Percentiles rank a stretch among this genome's conserved stretches.
Conservation (phyloP, 2,797 vertebrate species). For the Bradypodion ventrale region DNA sequence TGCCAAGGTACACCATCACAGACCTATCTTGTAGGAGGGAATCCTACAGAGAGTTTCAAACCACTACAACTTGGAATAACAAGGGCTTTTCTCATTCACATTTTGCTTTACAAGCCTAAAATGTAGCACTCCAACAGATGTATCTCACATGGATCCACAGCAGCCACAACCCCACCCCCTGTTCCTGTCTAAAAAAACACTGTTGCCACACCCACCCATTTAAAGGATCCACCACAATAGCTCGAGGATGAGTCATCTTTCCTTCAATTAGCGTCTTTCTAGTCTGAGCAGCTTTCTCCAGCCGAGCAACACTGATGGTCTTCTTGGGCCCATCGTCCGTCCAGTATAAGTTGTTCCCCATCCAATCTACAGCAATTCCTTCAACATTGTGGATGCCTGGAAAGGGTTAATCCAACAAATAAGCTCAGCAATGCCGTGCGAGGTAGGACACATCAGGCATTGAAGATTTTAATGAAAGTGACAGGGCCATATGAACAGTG, state of each 20-base stretch:
- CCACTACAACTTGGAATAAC: not conserved
- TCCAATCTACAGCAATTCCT: constrained; percentile 97
- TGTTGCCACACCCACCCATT: constrained; percentile 82
- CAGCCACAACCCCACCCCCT: not conserved
- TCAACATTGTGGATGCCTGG: constrained; percentile 96
- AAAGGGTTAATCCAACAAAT: not conserved
- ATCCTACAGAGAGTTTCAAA: not conserved
- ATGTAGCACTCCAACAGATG: not conserved
- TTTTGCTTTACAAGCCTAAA: not conserved
- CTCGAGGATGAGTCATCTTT: constrained; percentile 95
- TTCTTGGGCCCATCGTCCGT: constrained; percentile 97
- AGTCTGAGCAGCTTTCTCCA: constrained; percentile 94
- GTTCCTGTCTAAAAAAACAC: not conserved
- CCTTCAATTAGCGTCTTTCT: constrained; percentile 95
- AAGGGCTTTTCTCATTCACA: not conserved
- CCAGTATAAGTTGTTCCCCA: constrained; percentile 98
- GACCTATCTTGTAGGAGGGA: not conserved
- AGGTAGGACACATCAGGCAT: rapidly evolving
- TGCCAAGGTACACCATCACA: too few relatives aligned
- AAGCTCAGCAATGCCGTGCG: not conserved
- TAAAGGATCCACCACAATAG: constrained; percentile 94
- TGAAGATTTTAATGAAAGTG: not conserved
- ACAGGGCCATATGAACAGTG: constrained; percentile 2
- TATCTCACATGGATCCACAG: not conserved
- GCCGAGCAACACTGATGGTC: constrained; percentile 93